Evolutionary conservation across 23 tunicate genomes (phyloP).

Genomic region (Halocynthia roretzi): DNA sequence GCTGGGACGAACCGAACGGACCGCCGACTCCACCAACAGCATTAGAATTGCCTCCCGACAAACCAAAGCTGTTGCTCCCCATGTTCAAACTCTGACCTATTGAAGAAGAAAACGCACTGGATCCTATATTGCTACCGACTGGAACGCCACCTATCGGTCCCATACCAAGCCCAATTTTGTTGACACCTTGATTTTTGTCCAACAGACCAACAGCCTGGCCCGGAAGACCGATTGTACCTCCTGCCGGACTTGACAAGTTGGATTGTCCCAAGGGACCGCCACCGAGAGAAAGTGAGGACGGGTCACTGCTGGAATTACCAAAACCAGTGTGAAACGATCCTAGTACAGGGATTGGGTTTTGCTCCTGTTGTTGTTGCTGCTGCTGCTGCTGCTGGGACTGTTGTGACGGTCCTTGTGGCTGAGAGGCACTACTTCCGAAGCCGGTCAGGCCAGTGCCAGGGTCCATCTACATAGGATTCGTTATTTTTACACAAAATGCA

Average conservation of each 20-base stretch:
- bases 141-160: constrained; percentile 29
- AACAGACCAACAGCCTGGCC: constrained; percentile 28
- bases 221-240: constrained; percentile 20
- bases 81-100: neutral
- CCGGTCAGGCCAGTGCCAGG: constrained; percentile 28
- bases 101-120: constrained; percentile 21
- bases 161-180: constrained; percentile 19
- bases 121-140: constrained; percentile 31
- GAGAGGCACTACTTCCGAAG: constrained; percentile 19
- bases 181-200: neutral
- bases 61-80: constrained; percentile 44
- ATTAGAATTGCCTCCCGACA: constrained; percentile 26
- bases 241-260: constrained; percentile 64
- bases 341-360: neutral
- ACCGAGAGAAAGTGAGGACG: constrained; percentile 27
- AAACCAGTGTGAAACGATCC: constrained; percentile 11
- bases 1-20: constrained; percentile 43
- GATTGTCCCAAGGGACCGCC: constrained; percentile 26
- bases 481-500: neutral
- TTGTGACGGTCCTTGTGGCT: constrained; percentile 8
- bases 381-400: neutral
- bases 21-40: constrained; percentile 24
- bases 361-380: neutral
- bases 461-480: constrained; percentile 34
- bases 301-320: constrained; percentile 14